Base-by-base conservation (phyloP, 2,113 vertebrate species). In the Rattus rattus region DNA sequence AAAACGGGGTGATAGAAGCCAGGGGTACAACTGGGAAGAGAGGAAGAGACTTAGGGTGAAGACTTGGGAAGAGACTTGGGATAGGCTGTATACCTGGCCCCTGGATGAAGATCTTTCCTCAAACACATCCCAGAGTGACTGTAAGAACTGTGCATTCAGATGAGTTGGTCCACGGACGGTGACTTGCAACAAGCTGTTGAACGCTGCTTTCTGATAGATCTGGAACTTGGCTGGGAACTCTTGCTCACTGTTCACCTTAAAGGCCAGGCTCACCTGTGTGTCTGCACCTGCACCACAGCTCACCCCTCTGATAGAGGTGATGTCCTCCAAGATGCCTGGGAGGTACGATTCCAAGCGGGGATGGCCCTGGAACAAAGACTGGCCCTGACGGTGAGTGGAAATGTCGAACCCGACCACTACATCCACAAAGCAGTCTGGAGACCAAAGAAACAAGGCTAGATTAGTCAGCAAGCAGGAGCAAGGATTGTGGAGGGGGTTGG, bases 351-450 rank as follows among this genome's bases (percentile, higher is more conserved):
- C 72, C 92, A 98, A 96, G 12, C 0, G 89, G 39, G 94, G 56
- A 63, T 98, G 98, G 77, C 96, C 94, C 22, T 95, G 59, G 93
- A 98, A 98, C 91, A 98, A 80, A 5, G 3, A n/a, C 43, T 98
- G 93, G 22, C 93, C 96, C 28, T 0, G 73, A 49, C 5, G 63
- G 47, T 98, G 97, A 59, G 96, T 97, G 47, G 98, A 98, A 75
- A 98, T 95, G 94, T 98, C 98, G 19, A 98, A 98, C 52, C 98
- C 98, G 0, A 98, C 94, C 90, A 98, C 94, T 19, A 98, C 2
- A 69, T 98, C 97, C 97, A 98, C 10, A 88, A 97, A 97, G 94
- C 98, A 98, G 94, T 94, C 97, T 98, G 91, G 76, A 95, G 39
- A 93, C 61, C 92, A 97, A 56, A 49, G 36, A 94, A 72, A 83